A percentile compares a stretch with the other conserved stretches of the same genome.
phyloP scores from a whole-genome alignment of 2,888 invertebrate species.

The Tenthredo distinguenda region DNA sequence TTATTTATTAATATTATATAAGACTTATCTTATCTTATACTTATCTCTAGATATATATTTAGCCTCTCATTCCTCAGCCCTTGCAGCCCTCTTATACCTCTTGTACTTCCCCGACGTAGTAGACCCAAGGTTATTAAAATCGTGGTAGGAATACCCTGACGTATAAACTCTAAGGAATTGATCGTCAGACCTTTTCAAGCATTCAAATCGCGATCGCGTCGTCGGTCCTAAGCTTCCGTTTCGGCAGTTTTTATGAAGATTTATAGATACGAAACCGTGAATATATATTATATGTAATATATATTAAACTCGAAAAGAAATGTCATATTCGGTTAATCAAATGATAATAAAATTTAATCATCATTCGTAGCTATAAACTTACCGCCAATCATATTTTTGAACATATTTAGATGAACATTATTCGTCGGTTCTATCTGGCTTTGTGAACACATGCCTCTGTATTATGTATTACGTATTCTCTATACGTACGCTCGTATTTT shows the following conservation, averaged over 20 bases:
- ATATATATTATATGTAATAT: neutral
- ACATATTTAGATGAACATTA: neutral
- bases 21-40: neutral
- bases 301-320: neutral
- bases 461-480: neutral
- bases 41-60: conserved; percentile 41
- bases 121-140: conserved; percentile 58
- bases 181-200: conserved; percentile 37
- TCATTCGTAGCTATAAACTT: neutral
- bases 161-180: conserved; percentile 38
- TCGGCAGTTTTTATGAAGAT: neutral
- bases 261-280: neutral
- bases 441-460: neutral
- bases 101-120: neutral
- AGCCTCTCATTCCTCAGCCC: conserved; percentile 8
- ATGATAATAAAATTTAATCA: neutral
- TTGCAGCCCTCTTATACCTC: neutral
- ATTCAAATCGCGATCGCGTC: conserved; percentile 48
- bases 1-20: conserved; percentile 5
- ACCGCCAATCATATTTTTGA: neutral
- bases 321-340: neutral
- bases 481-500: neutral
- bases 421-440: neutral
- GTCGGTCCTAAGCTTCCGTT: conserved; percentile 26
- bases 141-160: conserved; percentile 56